These are phyloP conservation scores for Dufourea novaeangliae DNA, from an alignment of 1,140 invertebrate species.

Conservation along the genomic window DNA sequence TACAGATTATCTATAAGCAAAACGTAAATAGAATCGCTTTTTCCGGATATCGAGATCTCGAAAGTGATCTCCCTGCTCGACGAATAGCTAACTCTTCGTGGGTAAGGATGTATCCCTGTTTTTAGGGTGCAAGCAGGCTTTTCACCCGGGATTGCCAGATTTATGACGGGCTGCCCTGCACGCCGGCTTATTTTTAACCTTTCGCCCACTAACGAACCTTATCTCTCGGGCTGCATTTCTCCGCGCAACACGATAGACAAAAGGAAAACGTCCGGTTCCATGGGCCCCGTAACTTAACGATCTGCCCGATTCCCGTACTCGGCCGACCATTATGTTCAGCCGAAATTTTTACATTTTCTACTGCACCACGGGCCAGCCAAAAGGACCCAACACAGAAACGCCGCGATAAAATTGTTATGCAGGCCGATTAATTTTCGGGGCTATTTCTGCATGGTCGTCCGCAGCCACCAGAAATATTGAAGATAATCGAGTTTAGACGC, in stretches of 20 bases:
- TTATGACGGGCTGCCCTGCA: constrained; percentile 66
- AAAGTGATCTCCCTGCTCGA: neutral
- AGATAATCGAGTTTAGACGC: constrained; percentile 9
- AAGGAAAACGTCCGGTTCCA: constrained; percentile 62
- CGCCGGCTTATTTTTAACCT: constrained; percentile 80
- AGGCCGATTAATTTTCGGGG: constrained; percentile 41
- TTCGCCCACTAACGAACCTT: constrained; percentile 81
- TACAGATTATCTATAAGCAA: too few relatives aligned
- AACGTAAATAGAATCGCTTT: neutral
- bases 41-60: neutral
- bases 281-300: constrained; percentile 64
- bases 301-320: constrained; percentile 56
- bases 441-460: neutral
- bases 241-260: constrained; percentile 66
- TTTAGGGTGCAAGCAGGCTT: constrained; percentile 65
- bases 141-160: constrained; percentile 68
- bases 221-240: constrained; percentile 75
- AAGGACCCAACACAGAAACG: constrained; percentile 16
- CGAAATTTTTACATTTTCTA: constrained; percentile 64
- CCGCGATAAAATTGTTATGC: constrained; percentile 42
- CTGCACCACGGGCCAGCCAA: constrained; percentile 27
- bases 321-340: constrained; percentile 51
- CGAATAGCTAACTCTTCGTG: neutral
- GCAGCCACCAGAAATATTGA: neutral
- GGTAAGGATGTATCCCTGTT: constrained; percentile 57